A percentile compares a stretch with the other conserved stretches of the same genome.
phyloP scores from a whole-genome alignment of 2,113 vertebrate species.

The Casuarius casuarius region DNA sequence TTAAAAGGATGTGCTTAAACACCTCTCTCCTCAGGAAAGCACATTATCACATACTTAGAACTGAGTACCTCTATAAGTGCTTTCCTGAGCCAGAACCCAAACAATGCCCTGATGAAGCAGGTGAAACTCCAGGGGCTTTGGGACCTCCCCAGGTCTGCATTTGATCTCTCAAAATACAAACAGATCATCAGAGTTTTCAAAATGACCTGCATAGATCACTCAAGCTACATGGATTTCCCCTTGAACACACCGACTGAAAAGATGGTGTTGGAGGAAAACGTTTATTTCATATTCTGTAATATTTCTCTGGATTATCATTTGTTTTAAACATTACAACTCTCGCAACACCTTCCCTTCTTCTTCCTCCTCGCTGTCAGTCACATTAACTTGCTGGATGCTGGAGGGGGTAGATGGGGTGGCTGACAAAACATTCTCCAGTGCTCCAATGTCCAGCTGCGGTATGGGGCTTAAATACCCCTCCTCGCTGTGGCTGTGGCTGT shows the following conservation, averaged over 20 bases:
- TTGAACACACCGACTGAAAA: conserved; percentile 67
- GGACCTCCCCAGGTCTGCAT: not conserved
- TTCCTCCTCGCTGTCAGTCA: conserved; percentile 77
- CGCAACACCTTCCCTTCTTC: conserved; percentile 78
- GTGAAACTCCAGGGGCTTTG: not conserved
- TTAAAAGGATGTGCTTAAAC: not conserved
- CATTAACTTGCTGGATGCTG: conserved; percentile 70
- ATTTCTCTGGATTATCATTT: not conserved
- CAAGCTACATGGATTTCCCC: not conserved
- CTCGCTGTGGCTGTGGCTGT: conserved; percentile 30
- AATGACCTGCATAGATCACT: not conserved
- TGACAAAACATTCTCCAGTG: conserved; percentile 74
- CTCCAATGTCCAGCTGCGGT: conserved; percentile 61
- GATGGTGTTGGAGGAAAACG: conserved; percentile 50
- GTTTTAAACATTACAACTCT: conserved; percentile 76
- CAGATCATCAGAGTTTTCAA: conserved; percentile 1
- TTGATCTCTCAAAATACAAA: conserved; percentile 24
- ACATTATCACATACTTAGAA: not conserved
- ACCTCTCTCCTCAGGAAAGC: not conserved
- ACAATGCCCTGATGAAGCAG: not conserved
- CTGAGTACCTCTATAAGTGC: not conserved
- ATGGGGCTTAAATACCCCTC: conserved; percentile 55
- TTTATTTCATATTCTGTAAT: conserved; percentile 65
- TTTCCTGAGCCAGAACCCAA: not conserved
- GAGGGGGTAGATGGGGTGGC: conserved; percentile 60